Evolutionary conservation across 1,140 invertebrate species (phyloP).

Genomic region (Camponotus floridanus): DNA sequence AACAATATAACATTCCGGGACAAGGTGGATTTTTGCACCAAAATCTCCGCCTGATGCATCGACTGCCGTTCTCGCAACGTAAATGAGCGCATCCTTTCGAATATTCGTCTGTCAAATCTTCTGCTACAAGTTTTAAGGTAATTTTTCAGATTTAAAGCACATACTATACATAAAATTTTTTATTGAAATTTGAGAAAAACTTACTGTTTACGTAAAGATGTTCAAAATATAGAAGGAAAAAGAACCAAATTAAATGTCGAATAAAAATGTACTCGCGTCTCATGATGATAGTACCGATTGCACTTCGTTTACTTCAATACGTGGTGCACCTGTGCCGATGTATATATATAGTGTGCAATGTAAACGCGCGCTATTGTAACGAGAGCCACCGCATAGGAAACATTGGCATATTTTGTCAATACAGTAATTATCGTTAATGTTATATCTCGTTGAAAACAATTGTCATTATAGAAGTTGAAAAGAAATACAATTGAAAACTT

Average conservation of each 20-base stretch:
- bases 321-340: slow-evolving; percentile 1
- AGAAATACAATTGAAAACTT: neutral
- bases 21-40: slow-evolving; percentile 77
- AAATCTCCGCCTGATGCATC: slow-evolving; percentile 78
- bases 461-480: neutral
- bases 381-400: slow-evolving; percentile 8
- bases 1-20: slow-evolving; percentile 79
- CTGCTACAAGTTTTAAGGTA: neutral
- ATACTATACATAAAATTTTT: neutral
- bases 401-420: slow-evolving; percentile 39
- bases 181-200: neutral
- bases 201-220: slow-evolving; percentile 6
- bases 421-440: slow-evolving; percentile 12
- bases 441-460: neutral
- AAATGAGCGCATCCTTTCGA: slow-evolving; percentile 69
- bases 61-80: slow-evolving; percentile 68
- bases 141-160: slow-evolving; percentile 23
- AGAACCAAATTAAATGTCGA: neutral
- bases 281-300: slow-evolving; percentile 41
- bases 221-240: neutral
- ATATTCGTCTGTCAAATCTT: slow-evolving; percentile 31
- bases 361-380: slow-evolving; percentile 50
- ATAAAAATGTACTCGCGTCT: slow-evolving; percentile 14
- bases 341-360: slow-evolving; percentile 26
- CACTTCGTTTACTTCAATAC: slow-evolving; percentile 21